These are phyloP conservation scores for Melanerpes aurifrons DNA, from an alignment of 2,113 vertebrate species.

Conservation along the genomic window DNA sequence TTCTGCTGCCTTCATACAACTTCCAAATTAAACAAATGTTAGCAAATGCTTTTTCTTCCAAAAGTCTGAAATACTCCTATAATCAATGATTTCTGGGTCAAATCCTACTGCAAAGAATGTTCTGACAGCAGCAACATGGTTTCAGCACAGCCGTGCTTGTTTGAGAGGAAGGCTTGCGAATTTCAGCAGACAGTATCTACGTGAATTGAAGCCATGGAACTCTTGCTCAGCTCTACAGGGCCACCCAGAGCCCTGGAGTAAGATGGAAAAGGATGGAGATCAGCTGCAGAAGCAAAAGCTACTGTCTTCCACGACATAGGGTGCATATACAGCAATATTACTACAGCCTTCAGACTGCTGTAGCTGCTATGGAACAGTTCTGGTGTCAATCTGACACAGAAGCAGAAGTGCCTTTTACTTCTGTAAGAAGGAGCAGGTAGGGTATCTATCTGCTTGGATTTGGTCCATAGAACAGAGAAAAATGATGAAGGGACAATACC, in stretches of 20 bases:
- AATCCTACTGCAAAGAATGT: not conserved
- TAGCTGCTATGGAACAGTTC: not conserved
- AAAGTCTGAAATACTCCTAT: not conserved
- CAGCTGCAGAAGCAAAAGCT: not conserved
- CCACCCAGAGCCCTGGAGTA: not conserved
- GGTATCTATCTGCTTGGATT: not conserved
- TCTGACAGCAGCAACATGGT: not conserved
- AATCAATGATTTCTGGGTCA: not conserved
- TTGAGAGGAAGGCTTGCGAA: not conserved
- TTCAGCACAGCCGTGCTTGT: not conserved
- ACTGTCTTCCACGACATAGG: not conserved
- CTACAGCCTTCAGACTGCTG: not conserved
- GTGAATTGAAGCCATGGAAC: not conserved
- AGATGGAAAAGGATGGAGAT: not conserved
- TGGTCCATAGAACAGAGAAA: not conserved
- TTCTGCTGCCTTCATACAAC: not conserved
- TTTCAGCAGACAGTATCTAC: not conserved
- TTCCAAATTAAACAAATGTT: not conserved
- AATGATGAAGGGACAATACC: not conserved
- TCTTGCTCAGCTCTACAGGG: not conserved
- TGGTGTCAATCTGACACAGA: not conserved
- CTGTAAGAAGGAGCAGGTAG: not conserved
- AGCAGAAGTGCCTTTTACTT: not conserved
- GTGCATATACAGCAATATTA: not conserved
- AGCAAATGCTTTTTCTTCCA: not conserved